These are phyloP conservation scores for Anabas testudineus DNA, from an alignment of 2,797 vertebrate genomes.

Conservation along the genomic window DNA sequence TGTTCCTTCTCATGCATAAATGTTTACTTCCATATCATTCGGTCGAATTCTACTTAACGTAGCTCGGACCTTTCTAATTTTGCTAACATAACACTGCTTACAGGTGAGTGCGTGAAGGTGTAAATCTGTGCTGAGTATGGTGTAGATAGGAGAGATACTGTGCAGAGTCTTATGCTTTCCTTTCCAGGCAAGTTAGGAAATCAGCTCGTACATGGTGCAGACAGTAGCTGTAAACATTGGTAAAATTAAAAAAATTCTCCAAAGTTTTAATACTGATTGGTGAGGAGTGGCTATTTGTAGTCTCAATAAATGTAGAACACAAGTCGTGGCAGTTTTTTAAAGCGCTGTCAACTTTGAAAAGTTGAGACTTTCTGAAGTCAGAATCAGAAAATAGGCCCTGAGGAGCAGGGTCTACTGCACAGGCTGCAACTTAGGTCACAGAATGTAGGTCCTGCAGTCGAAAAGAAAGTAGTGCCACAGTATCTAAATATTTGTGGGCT, in stretches of 20 bases:
- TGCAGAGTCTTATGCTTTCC: neutral
- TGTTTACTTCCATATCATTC: neutral
- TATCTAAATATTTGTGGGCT: too few relatives aligned
- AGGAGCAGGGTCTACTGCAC: neutral
- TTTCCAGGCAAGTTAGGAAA: neutral
- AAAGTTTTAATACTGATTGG: neutral
- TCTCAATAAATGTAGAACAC: neutral
- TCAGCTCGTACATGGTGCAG: neutral
- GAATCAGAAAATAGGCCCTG: too few relatives aligned
- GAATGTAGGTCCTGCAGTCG: neutral
- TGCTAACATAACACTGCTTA: too few relatives aligned
- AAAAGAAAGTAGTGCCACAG: neutral
- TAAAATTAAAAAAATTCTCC: neutral
- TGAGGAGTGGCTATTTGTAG: neutral
- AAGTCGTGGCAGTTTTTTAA: neutral
- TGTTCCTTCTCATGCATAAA: too few relatives aligned
- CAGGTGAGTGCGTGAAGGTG: too few relatives aligned
- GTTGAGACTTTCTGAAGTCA: too few relatives aligned
- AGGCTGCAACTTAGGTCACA: neutral
- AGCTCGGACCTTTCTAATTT: too few relatives aligned
- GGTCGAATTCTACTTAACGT: too few relatives aligned
- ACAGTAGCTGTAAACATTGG: neutral
- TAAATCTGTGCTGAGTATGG: too few relatives aligned
- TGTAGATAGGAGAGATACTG: neutral
- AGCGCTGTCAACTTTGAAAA: too few relatives aligned